Evolutionary conservation across 2,797 vertebrate species (phyloP), one percentile per base, ranked within the genome.

Genomic region (Setipinna tenuifilis): DNA sequence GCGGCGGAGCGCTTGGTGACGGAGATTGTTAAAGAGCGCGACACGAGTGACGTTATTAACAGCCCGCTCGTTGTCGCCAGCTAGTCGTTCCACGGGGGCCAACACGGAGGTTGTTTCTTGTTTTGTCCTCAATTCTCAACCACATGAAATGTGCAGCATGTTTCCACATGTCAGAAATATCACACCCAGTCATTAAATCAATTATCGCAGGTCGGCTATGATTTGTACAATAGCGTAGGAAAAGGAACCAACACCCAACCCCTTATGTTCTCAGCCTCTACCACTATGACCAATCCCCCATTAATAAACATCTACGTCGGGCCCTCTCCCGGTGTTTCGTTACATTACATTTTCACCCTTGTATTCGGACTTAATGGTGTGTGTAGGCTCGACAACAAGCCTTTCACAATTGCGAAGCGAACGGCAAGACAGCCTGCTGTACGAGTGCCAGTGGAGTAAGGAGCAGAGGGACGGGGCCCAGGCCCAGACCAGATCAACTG

Each of bases 41-140:
- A 93, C 91, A 91, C 89, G 92, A 91, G 92, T 91, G 93, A 93
- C 90, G 90, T 88, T 35, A 81, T 90, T 90, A 91, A 88, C 89
- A 85, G 89, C 92, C 68, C 28, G 83, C 88, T 81, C 81, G 28
- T 58, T 84, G 82, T 83, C 21, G 78, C 35, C 90, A 59, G 85
- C 89, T 90, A 91, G 14, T 1, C 48, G 25, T 48, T 78, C 31
- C 2, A 54, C 61, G 21, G 41, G 68, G 81, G 62, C 50, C 41
- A 83, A 48, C 58, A 87, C 81, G 50, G 81, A 61, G 21, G 58
- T 82, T 46, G 31, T 35, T 84, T 81, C 21, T 65, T 1, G 21
- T n/a, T 61, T 31, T 59, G 25, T 17, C 31, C 41, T 50, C 17
- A 7, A 10, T 78, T 61, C 59, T 65, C 68, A 3, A 41, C 31